phyloP scores from a whole-genome alignment of 2,888 invertebrate genomes.

The Leucophenga maculata region DNA sequence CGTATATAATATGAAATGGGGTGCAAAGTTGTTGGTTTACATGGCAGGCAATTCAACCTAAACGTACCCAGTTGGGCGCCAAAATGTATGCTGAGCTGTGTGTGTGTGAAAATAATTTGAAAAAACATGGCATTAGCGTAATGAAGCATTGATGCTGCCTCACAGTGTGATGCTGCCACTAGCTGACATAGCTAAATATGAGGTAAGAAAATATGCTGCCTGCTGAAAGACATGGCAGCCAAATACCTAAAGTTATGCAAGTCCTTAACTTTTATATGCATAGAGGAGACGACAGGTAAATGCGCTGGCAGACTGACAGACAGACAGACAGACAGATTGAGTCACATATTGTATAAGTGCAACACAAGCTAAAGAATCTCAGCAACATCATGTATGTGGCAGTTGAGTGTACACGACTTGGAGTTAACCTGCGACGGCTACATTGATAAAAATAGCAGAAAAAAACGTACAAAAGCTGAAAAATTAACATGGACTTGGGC shows the following conservation, averaged over 20 bases:
- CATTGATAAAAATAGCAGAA: too few relatives aligned
- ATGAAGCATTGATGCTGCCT: conserved; percentile 68
- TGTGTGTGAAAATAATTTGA: conserved; percentile 59
- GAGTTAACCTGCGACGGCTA: too few relatives aligned
- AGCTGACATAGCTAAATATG: background rate
- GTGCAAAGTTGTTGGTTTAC: too few relatives aligned
- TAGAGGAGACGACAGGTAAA: conserved; percentile 26
- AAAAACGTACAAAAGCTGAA: too few relatives aligned
- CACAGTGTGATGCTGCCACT: conserved; percentile 12
- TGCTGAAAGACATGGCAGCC: conserved; percentile 45
- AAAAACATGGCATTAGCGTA: conserved; percentile 71
- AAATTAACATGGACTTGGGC: too few relatives aligned
- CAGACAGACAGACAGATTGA: conserved; percentile 27
- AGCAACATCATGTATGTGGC: too few relatives aligned
- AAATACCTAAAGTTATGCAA: conserved; percentile 35
- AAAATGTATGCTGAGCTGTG: background rate
- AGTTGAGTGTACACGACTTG: too few relatives aligned
- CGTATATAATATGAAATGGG: too few relatives aligned
- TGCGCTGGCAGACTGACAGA: conserved; percentile 38
- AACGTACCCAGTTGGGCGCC: background rate
- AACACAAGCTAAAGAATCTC: too few relatives aligned
- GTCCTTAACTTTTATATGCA: conserved; percentile 60
- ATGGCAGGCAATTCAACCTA: background rate
- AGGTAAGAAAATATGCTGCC: conserved; percentile 34
- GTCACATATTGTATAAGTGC: too few relatives aligned